Base-by-base conservation (phyloP, 2,888 invertebrate genomes). In the Apoderus coryli region DNA sequence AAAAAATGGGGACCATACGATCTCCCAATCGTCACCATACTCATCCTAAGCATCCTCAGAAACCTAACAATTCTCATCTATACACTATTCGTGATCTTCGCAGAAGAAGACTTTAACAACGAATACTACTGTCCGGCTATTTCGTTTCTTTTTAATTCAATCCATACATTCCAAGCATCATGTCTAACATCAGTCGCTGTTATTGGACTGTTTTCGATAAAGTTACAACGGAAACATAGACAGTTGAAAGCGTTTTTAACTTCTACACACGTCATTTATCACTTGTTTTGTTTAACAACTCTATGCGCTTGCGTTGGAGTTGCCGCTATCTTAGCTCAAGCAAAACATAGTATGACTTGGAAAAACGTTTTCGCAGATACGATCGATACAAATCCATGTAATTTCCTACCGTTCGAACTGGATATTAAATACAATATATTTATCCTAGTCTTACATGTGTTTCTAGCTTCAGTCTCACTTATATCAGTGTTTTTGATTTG, bases 291-390 rank as follows among this genome's bases (percentile, higher is more conserved):
- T 27, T 46, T 66, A 33, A 62, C 62, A 6, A 59, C 63, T 10
- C 48, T 66, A 14, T 62, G 64, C 36, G 57, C 61, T 2, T 60
- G 65, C 44, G 64, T 67, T 2, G 67, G 65, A 0, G 61, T 64
- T 1, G 65, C 65, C 9, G 63, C 64, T 10, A 57, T 66, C 11
- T 50, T 66, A 34, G 65, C 65, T 2, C 53, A 53, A 31, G 48
- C 37, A 25, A 41, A 42, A 7, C 25, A 28, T 14, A 29, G 31
- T 2, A 12, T 31, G 14, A 25, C 6, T 19, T 19, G n/a, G 19
- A 19, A 19, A 7, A 19, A 19, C n/a, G 6, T 19, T 19, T 19
- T 19, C n/a, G 6, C 19, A 19, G 37, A 36, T 9, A 33, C 33
- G 5, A 47, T 46, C 36, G 42, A 45, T 4, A 33, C 42, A 7